phyloP scores from a whole-genome alignment of 2,113 vertebrate species.

The Mionectes macconnelli region DNA sequence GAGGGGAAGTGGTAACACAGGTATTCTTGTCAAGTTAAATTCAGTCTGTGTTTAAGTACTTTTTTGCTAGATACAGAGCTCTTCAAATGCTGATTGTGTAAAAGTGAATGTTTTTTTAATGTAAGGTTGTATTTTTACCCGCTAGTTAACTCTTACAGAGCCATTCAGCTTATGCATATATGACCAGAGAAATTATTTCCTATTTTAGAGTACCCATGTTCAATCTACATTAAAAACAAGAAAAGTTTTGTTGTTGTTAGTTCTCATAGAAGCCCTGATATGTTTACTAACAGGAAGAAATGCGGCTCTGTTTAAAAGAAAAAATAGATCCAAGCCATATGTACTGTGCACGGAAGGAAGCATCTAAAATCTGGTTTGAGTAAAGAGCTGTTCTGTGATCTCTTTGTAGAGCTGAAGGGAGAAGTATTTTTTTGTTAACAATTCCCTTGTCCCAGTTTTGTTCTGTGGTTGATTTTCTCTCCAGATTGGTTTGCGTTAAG shows the following conservation, averaged over 20 bases:
- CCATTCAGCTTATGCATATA: not conserved
- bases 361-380: conserved; percentile 63
- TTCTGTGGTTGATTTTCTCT: conserved; percentile 51
- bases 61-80: not conserved
- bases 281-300: conserved; percentile 69
- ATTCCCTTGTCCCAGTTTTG: conserved; percentile 47
- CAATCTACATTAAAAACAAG: not conserved
- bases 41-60: not conserved
- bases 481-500: conserved; percentile 52
- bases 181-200: not conserved
- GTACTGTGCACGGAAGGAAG: conserved; percentile 28
- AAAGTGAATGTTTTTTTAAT: not conserved
- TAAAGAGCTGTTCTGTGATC: conserved; percentile 63
- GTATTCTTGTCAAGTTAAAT: not conserved
- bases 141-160: not conserved
- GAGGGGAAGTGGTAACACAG: not conserved
- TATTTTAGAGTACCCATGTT: not conserved
- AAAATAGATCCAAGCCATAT: conserved; percentile 51
- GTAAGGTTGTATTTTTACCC: not conserved
- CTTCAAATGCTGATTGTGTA: not conserved
- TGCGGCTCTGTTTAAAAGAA: conserved; percentile 28
- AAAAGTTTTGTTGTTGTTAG: conserved; percentile 16
- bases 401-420: conserved; percentile 58
- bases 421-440: conserved; percentile 52
- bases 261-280: conserved; percentile 5